Conservation (phyloP, 2,113 vertebrate genomes). For the Pseudopipra pipra region DNA sequence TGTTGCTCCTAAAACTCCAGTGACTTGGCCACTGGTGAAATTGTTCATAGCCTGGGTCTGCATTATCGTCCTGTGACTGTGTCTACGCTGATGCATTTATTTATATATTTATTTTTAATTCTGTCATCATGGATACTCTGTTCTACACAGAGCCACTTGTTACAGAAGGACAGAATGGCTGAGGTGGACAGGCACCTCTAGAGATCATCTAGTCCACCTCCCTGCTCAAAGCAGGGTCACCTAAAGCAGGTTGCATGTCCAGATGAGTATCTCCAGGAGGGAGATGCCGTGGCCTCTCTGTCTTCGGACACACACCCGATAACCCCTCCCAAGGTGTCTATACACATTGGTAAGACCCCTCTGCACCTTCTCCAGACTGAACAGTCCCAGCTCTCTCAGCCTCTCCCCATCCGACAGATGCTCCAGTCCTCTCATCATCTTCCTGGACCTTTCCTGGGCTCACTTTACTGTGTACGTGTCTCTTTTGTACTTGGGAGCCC, state of each 20-base stretch:
- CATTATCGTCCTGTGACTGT: accelerated
- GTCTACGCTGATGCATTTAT: not conserved
- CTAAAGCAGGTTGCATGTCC: not conserved
- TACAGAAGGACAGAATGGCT: not conserved
- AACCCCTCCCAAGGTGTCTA: not conserved
- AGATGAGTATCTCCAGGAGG: not conserved
- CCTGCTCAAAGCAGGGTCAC: not conserved
- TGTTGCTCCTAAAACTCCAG: not conserved
- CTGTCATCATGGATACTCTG: not conserved
- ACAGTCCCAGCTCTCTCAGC: not conserved
- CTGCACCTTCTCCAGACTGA: not conserved
- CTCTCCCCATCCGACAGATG: not conserved
- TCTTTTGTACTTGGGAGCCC: not conserved
- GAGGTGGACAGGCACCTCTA: not conserved
- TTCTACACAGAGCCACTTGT: not conserved
- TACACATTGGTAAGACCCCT: too few species aligned
- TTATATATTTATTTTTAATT: not conserved
- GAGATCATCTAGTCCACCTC: not conserved
- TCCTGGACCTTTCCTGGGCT: not conserved
- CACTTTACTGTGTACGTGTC: not conserved
- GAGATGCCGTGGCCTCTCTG: not conserved
- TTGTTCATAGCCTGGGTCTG: not conserved
- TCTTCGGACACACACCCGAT: too few species aligned
- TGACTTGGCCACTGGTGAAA: not conserved
- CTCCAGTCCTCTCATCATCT: not conserved